Evolutionary conservation across 35 echinoderm and acorn worm genomes (phyloP).

Genomic region (Apostichopus japonicus): DNA sequence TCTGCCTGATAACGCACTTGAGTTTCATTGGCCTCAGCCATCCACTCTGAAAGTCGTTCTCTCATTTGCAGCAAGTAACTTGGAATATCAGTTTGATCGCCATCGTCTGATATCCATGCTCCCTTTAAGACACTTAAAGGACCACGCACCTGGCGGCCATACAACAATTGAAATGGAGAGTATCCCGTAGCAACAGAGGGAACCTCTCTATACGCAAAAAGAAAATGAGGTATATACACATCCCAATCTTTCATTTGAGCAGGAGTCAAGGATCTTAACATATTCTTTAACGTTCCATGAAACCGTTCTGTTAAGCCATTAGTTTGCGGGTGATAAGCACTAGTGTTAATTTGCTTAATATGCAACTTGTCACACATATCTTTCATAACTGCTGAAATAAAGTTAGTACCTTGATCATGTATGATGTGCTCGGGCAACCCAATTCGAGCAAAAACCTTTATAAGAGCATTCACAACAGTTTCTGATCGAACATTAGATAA

Average conservation of each 20-base stretch:
- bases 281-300: neutral
- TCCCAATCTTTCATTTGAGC: too few species aligned
- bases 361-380: slow-evolving; percentile 25
- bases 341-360: slow-evolving; percentile 48
- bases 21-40: slow-evolving; percentile 8
- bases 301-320: neutral
- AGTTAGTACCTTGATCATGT: slow-evolving; percentile 65
- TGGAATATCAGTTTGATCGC: neutral
- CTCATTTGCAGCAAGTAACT: neutral
- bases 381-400: slow-evolving; percentile 55
- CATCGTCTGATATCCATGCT: neutral
- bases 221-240: too few species aligned
- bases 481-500: slow-evolving; percentile 43
- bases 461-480: slow-evolving; percentile 22
- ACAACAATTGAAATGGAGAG: neutral
- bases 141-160: neutral
- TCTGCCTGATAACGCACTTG: neutral
- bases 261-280: neutral
- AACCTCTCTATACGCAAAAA: too few species aligned
- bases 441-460: slow-evolving; percentile 41
- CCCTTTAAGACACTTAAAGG: neutral
- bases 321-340: neutral
- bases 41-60: slow-evolving; percentile 19
- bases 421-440: slow-evolving; percentile 54
- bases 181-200: neutral